Evolutionary conservation across 1,140 invertebrate genomes (phyloP).

Genomic region (Drosophila kepulauana): DNA sequence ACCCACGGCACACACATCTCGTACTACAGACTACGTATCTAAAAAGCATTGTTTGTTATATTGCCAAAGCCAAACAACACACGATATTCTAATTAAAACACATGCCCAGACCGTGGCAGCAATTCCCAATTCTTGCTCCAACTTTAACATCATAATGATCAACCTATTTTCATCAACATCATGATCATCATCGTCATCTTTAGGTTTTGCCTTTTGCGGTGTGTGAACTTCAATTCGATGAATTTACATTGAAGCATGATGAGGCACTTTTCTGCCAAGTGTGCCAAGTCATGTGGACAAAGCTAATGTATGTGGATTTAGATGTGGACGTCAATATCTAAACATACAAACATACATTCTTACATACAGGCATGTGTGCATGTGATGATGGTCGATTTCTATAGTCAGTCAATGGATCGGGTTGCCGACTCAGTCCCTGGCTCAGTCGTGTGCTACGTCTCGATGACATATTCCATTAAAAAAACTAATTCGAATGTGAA

Average conservation of each 20-base stretch:
- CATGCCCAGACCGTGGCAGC: slow-evolving; percentile 42
- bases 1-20: slow-evolving; percentile 59
- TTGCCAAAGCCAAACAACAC: slow-evolving; percentile 81
- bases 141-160: slow-evolving; percentile 24
- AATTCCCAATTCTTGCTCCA: slow-evolving; percentile 8
- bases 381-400: slow-evolving; percentile 37
- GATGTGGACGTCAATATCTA: slow-evolving; percentile 28
- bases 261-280: slow-evolving; percentile 57
- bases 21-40: slow-evolving; percentile 11
- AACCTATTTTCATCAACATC: slow-evolving; percentile 21
- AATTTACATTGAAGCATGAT: slow-evolving; percentile 80
- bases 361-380: background rate
- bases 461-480: slow-evolving; percentile 80
- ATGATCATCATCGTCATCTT: slow-evolving; percentile 34
- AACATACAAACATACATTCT: background rate
- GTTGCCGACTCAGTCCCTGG: slow-evolving; percentile 31
- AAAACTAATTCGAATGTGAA: slow-evolving; percentile 11
- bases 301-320: slow-evolving; percentile 71
- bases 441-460: slow-evolving; percentile 40
- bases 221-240: slow-evolving; percentile 55
- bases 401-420: slow-evolving; percentile 64
- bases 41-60: slow-evolving; percentile 71
- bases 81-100: slow-evolving; percentile 83
- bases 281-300: slow-evolving; percentile 66
- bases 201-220: slow-evolving; percentile 49